Evolutionary conservation across 1,140 invertebrate species (phyloP), one percentile per base, ranked within the genome.

Genomic region (Paralvinella palmiformis): DNA sequence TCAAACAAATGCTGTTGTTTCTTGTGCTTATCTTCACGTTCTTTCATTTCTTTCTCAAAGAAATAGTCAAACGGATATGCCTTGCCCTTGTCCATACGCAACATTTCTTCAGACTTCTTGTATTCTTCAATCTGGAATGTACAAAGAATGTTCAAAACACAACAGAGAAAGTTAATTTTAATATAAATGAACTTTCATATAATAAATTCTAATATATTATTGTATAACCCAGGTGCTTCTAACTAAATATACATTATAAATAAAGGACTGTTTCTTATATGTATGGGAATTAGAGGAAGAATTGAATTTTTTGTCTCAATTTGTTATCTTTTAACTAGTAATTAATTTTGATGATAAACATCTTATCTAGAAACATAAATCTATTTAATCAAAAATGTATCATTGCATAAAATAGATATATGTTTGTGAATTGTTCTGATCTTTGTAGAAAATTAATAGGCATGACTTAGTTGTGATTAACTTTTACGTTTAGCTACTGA

Each of bases 51-150:
- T 31, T 57, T 72, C 1, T 68, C 60, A 55, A 70, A 70, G 48
- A 69, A 45, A 55, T 84, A 84, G 41, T 89, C 87, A 77, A 89
- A 89, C 33, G 86, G 85, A 79, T 86, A 78, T 10, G 66, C 41
- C 58, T 76, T 79, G 22, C 66, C 55, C 10, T 69, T 31, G 15
- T 68, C 70, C 65, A 74, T 70, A 10, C 73, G 75, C n/a, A 80
- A 59, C 2, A 72, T 55, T 59, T 77, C 77, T 37, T 75, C 62
- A 59, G 78, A 73, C 56, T 71, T 73, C 55, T 79, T 78, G 57
- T 70, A 79, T 59, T 78, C 73, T 35, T 70, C 70, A 52, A 88
- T 72, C 73, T 77, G 63, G 37, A 29, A 31, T 58, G 13, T 7
- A 31, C 67, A 59, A 13, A 41, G 32, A 59, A 57, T 15, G 24